Evolutionary conservation across 1,140 invertebrate species (phyloP), one percentile per base, ranked within the genome.

Genomic region (Lasaia peninsularis): DNA sequence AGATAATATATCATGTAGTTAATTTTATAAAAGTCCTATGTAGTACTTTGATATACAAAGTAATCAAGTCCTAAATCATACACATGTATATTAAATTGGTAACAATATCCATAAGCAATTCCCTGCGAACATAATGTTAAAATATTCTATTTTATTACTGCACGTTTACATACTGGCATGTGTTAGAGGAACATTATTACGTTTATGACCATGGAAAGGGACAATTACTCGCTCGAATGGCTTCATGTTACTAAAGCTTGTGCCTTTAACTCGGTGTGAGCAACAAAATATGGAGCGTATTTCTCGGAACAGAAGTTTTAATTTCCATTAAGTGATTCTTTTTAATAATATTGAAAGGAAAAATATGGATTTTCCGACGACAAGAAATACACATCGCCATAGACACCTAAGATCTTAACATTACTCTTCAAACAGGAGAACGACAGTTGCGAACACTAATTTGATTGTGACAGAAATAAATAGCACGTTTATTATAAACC

Each of bases 131-230:
- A 10, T 9, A 8, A 18, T 16, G 37, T 40, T 40, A 18, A 18
- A 18, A 9, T 44, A 44, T 44, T 44, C 40, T 20, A 44, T 44
- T 44, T 44, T 44, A 44, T 44, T 44, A 44, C 16, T 44, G 11
- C 18, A 20, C 40, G 18, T n/a, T 48, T 48, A 48, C 40, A 48
- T 21, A 48, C 40, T 21, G 20, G 18, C 40, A 21, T 21, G 10
- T 20, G 18, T 11, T 21, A 21, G 18, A 21, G 16, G 18, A 48
- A 20, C 16, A 48, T 48, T 48, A 44, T 44, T 44, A 20, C 40
- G 16, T 48, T 48, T 48, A 48, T 48, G 40, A 48, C 40, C 40
- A 21, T 20, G 40, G 40, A 48, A 48, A 48, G 40, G 40, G 20
- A 11, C 18, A 48, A 48, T 48, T 48, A 48, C 18, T 48, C 40